Evolutionary conservation across 2,888 invertebrate genomes (phyloP), one percentile per base, ranked within the genome.

Genomic region (Melieria omissa): DNA sequence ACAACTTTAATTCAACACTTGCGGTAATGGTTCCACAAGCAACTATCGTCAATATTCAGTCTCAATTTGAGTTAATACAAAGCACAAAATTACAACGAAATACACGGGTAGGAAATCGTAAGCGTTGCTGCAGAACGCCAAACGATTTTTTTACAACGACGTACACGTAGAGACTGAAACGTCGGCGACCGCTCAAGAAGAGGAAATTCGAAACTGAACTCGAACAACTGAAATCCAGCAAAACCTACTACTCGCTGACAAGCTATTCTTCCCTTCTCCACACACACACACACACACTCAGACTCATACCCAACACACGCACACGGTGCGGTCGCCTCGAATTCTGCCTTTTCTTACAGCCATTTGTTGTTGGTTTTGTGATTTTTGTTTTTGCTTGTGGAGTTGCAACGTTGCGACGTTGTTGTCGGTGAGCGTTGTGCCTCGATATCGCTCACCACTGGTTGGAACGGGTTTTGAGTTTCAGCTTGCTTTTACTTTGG

Each of bases 61-160:
- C 29, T 29, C 29, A 29, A 29, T 29, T 29, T 29, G 29, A 29
- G 29, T 29, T 29, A 29, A 29, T 29, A 29, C 29, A 29, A 29
- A 29, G 29, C 29, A 29, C 29, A 29, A 29, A 16, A 29, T 29
- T 29, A 29, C 29, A 29, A 29, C 1, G 3, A 70, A 67, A 67
- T 52, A 52, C 67, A 45, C 67, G 54, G 46, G 12, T 57, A 45
- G 9, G 73, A 76, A 75, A 75, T 75, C 80, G 79, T 75, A 29
- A 76, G 80, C 85, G 84, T 81, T 81, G 78, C 85, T 81, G 85
- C 86, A 79, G 84, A 85, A 82, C 84, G 83, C 79, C 78, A 77
- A 74, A 78, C 80, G 80, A 78, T 80, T 78, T 74, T 77, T 70
- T 72, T 67, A 67, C 60, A 76, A 75, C 77, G 77, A 80, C 77